Percentiles rank a stretch among this genome's conserved stretches.
Conservation (phyloP, 2,888 invertebrate genomes). For the Eilema sororculum region DNA sequence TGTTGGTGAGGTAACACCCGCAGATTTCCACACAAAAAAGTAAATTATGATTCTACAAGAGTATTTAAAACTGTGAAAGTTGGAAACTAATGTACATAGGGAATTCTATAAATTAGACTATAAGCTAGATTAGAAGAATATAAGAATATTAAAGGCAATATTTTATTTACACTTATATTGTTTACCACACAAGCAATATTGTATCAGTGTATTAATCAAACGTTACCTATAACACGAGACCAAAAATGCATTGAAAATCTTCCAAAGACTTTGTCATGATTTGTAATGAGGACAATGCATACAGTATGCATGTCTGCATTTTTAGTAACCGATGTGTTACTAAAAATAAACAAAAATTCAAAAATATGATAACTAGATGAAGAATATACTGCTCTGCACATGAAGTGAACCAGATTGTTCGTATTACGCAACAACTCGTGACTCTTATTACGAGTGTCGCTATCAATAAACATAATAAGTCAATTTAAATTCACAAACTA, state of each 20-base stretch:
- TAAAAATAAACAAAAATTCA: constrained; percentile 4
- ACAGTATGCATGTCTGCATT: not conserved
- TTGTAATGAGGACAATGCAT: not conserved
- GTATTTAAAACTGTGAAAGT: constrained; percentile 1
- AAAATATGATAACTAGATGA: constrained; percentile 37
- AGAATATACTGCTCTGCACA: constrained; percentile 61
- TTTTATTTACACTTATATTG: not conserved
- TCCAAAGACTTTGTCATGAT: not conserved
- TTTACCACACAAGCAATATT: not conserved
- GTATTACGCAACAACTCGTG: constrained; percentile 85
- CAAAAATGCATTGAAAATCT: not conserved
- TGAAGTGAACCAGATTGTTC: constrained; percentile 73
- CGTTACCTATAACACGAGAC: not conserved
- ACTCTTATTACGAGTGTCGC: constrained; percentile 76
- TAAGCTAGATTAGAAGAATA: not conserved
- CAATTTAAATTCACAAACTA: constrained; percentile 53
- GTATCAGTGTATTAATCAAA: not conserved
- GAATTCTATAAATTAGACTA: not conserved
- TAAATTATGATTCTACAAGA: not conserved
- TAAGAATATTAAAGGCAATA: not conserved
- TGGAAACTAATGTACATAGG: not conserved
- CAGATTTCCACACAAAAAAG: not conserved
- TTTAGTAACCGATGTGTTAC: constrained; percentile 2
- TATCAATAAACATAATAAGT: constrained; percentile 71
- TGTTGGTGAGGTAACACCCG: constrained; percentile 2